Base-by-base conservation (phyloP, 2,113 vertebrate genomes). In the Rhabdornis inornatus region DNA sequence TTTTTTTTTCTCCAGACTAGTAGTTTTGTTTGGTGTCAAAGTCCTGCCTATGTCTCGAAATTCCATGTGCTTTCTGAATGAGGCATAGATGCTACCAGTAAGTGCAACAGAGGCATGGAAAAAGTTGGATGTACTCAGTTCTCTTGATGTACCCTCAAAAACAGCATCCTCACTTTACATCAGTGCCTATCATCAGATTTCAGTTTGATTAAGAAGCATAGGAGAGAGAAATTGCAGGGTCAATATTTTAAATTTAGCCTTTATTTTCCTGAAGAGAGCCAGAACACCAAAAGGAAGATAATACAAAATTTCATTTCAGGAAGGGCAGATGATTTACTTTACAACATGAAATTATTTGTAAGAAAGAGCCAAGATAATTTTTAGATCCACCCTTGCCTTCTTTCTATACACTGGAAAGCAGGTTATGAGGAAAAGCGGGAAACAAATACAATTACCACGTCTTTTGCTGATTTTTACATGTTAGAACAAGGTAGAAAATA, bases 401-500 rank as follows among this genome's bases (percentile, higher is more conserved):
- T 66, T 92, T 49, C 44, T 82, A 5, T 77, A 56, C 24, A 35
- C 18, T 84, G 74, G 84, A 92, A 96, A 56, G 27, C n/a, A 35
- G 47, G 60, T 55, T 66, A 52, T 74, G 65, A 89, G 69, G 76
- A 92, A 91, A 94, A 94, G 47, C 1, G 18, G 33, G 61, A 79
- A 94, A 60, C 69, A 89, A 84, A 78, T 70, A 69, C 49, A 77
- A 63, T 87, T 91, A 87, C 56, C 30, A 33, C 93, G 68, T 69
- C 74, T 89, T 47, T 28, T 93, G 47, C 76, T 84, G 83, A 77
- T n/a, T 92, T 92, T 78, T 89, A 37, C 92, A 45, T 93, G 92
- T 95, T 84, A 78, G 80, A 94, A 94, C 92, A 95, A 18, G n/a
- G 81, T 80, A 68, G 60, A 94, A 93, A 90, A 70, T 86, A 92